Conservation (phyloP, 2,113 vertebrate genomes). For the Danionella cerebrum region DNA sequence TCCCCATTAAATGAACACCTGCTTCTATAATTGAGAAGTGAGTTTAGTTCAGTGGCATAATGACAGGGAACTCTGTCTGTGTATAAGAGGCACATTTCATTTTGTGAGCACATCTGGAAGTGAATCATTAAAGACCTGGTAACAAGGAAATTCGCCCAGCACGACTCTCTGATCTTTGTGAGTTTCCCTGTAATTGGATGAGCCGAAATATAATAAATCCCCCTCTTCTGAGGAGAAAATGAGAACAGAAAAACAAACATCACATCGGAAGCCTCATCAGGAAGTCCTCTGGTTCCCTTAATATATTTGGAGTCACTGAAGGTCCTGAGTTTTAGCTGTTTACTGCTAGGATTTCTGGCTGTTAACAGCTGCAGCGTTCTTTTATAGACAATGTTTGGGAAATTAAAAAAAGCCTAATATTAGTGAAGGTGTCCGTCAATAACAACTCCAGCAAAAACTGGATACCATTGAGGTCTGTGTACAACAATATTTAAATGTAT, state of each 20-base stretch:
- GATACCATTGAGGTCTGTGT: too few relatives aligned
- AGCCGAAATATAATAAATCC: not conserved
- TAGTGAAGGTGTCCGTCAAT: too few relatives aligned
- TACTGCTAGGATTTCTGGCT: not conserved
- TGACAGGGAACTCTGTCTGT: too few relatives aligned
- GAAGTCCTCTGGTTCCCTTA: not conserved
- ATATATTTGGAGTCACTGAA: not conserved
- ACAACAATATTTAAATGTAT: too few relatives aligned
- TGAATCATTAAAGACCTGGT: not conserved
- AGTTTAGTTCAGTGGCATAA: too few relatives aligned
- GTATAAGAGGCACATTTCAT: not conserved
- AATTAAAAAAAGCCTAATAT: too few relatives aligned
- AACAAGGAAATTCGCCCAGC: constrained; percentile 3
- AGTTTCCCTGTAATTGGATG: not conserved
- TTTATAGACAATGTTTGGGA: too few relatives aligned
- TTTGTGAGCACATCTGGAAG: not conserved
- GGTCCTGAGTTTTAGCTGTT: not conserved
- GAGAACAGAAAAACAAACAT: not conserved
- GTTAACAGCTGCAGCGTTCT: too few relatives aligned
- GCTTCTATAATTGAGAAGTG: constrained; percentile 38
- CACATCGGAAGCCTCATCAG: constrained; percentile 11
- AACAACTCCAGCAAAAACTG: too few relatives aligned
- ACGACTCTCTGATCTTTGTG: constrained; percentile 2
- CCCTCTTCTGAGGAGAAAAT: not conserved
- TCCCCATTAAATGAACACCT: constrained; percentile 28